These are phyloP conservation scores for Eupithecia exiguata DNA, from an alignment of 2,888 invertebrate genomes.

Conservation along the genomic window DNA sequence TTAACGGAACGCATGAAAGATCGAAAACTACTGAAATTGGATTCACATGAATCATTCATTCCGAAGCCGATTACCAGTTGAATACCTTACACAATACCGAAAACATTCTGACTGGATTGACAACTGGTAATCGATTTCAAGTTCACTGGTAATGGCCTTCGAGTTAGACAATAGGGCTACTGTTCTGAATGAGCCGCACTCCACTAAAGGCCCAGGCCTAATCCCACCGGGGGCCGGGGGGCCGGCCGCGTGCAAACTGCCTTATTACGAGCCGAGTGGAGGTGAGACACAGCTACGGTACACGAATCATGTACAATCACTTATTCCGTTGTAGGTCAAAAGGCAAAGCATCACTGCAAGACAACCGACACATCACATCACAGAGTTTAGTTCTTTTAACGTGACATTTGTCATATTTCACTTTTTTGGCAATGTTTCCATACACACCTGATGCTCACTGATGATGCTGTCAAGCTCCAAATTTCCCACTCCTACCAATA, in stretches of 20 bases:
- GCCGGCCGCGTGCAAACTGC: conserved; percentile 26
- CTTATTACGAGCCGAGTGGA: conserved; percentile 18
- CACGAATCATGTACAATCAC: neutral
- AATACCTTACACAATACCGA: no score
- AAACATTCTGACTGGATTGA: no score
- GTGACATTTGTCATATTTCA: no score
- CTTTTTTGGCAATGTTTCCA: neutral
- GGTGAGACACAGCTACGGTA: neutral
- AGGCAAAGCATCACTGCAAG: neutral
- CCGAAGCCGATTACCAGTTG: no score
- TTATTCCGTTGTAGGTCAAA: neutral
- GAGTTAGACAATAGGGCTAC: no score
- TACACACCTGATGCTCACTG: neutral
- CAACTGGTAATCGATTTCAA: no score
- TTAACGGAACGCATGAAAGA: no score
- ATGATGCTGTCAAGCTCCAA: neutral
- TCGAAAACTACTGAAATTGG: no score
- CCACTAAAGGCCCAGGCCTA: conserved; percentile 20
- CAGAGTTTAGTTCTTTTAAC: neutral
- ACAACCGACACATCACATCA: neutral
- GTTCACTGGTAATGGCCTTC: no score
- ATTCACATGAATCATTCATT: no score
- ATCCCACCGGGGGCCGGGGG: conserved; percentile 25
- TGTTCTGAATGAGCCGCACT: conserved; percentile 26
- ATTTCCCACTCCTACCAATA: neutral